Conservation (phyloP, 2,797 vertebrate genomes). For the Peromyscus eremicus region DNA sequence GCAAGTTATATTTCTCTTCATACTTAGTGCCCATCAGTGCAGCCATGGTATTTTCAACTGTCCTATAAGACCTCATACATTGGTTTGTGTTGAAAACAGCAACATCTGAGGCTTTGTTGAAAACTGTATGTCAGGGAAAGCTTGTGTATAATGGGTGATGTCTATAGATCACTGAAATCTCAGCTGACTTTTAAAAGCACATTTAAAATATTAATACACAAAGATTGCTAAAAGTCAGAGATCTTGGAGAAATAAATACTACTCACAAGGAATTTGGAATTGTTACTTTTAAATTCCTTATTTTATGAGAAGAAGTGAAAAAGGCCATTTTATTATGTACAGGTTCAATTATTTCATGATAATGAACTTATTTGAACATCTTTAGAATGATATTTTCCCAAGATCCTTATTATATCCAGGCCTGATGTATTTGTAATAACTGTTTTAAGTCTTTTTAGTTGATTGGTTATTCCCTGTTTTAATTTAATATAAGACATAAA, state of each 20-base stretch:
- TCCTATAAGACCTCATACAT: neutral
- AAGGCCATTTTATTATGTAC: neutral
- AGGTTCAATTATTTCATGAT: neutral
- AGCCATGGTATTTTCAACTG: constrained; percentile 23
- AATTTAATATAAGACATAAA: neutral
- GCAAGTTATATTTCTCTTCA: neutral
- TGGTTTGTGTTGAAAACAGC: neutral
- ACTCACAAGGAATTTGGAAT: neutral
- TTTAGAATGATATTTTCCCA: neutral
- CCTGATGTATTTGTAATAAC: neutral
- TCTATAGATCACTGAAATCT: constrained; percentile 4
- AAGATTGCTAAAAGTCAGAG: neutral
- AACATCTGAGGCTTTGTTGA: neutral
- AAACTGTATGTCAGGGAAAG: neutral
- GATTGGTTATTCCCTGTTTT: neutral
- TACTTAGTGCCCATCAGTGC: neutral
- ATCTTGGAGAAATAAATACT: neutral
- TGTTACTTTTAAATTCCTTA: neutral
- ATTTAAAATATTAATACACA: neutral
- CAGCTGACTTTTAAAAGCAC: neutral
- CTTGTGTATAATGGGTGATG: accelerated
- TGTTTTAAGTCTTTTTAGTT: neutral
- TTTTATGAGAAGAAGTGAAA: neutral
- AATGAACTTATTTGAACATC: neutral
- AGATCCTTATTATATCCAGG: neutral